Percentiles rank a stretch among this genome's conserved stretches.
phyloP scores from a whole-genome alignment of 2,888 invertebrate species.

The Rhagium mordax region DNA sequence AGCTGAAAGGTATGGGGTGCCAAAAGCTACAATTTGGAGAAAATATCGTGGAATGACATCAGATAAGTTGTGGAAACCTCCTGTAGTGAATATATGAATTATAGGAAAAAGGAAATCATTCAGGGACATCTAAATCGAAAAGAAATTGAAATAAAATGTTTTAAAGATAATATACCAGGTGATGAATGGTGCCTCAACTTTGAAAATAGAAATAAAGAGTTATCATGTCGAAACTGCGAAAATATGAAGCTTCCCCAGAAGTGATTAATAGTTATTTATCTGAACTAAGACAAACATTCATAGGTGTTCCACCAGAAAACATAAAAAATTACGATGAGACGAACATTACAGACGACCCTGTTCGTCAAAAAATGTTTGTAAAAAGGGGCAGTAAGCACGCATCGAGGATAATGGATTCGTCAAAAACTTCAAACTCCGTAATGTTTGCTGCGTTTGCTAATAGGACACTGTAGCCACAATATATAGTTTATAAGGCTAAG shows the following conservation, averaged over 20 bases:
- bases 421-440: too few relatives aligned
- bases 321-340: too few relatives aligned
- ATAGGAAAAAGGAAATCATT: background rate
- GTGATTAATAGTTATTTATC: background rate
- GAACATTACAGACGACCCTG: too few relatives aligned
- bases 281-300: background rate
- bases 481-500: too few relatives aligned
- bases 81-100: background rate
- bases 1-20: background rate
- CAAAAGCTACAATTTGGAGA: background rate
- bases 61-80: background rate
- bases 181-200: conserved; percentile 33
- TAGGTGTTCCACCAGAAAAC: background rate
- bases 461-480: too few relatives aligned
- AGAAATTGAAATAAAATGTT: conserved; percentile 31
- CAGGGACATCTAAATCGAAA: conserved; percentile 14
- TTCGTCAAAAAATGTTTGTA: too few relatives aligned
- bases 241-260: background rate
- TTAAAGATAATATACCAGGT: conserved; percentile 35
- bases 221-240: conserved; percentile 31
- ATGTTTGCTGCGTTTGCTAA: too few relatives aligned
- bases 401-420: too few relatives aligned
- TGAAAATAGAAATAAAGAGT: conserved; percentile 28
- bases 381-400: too few relatives aligned
- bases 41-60: background rate